Base-by-base conservation (phyloP, 2,888 invertebrate species). In the Geotrupes spiniger region DNA sequence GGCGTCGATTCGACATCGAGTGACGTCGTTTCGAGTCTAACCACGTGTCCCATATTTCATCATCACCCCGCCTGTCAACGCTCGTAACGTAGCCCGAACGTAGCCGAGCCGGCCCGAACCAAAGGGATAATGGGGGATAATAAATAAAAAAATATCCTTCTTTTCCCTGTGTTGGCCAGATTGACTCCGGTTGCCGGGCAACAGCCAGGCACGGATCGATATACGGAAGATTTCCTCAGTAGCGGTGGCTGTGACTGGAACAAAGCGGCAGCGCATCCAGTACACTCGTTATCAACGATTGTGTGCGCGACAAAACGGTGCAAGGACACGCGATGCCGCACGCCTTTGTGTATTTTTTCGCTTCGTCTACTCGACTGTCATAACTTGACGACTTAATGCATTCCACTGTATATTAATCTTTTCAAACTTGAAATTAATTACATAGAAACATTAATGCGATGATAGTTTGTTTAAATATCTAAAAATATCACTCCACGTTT, bases 31-130 rank as follows among this genome's bases (percentile, higher is more conserved):
- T 78, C 80, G 78, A 82, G 81, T 82, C 82, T 79, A 79, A 82
- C 82, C 82, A 81, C 82, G 81, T 81, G 82, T 80, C 80, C 81
- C 79, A 82, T 82, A 82, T 82, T 82, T 82, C 82, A 82, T 82
- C 81, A 79, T 81, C 80, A 80, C 77, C 76, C 75, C 65, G 63
- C 61, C 63, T 66, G 70, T 63, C 70, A 68, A 66, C 63, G 63
- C 58, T 62, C 61, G 57, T 41, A 36, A 46, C 46, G 28, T 42
- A 46, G 27, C 38, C 56, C 66, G 64, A 68, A 51, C 51, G 51
- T 53, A 46, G 41, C 63, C 69, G 69, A 66, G 59, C 55, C 53
- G 53, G 52, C 51, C 63, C 67, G 68, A 66, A 60, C 64, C 64
- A 60, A 65, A 67, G 66, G 70, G 69, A 71, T 69, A 70, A 70